Base-by-base conservation (phyloP, 1,140 invertebrate species). In the Brachionus plicatilis region DNA sequence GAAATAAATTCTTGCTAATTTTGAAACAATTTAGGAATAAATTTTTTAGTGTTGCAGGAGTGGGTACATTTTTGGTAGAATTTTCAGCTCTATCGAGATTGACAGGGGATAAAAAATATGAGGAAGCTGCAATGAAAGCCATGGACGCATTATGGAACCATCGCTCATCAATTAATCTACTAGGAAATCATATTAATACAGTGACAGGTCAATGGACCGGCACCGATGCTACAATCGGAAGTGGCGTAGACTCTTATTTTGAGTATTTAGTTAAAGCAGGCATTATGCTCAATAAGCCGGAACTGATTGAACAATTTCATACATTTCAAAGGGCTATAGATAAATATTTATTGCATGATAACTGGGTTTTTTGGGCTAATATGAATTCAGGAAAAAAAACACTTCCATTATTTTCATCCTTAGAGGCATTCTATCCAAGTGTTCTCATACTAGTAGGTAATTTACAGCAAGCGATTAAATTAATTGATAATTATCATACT, bases 351-450 rank as follows among this genome's bases (percentile, higher is more conserved):
- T 93, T 94, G 85, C 93, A 94, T 86, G 95, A 96, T 87, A 96
- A 99, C 88, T 92, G 92, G 90, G 70, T 70, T 75, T 92, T 97
- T 85, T 98, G 96, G 96, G 96, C 95, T 0, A 94, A 95, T 24
- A 98, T 98, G 96, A 92, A 93, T 11, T 95, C 96, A 88, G 98
- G 96, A 0, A 93, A 95, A 87, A 94, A 98, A 2, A 97, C 96
- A 3, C 90, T 98, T 85, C 96, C 97, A 0, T 94, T 99, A 2
- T 99, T 99, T 88, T 97, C 99, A 88, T 98, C 96, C 0, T 90
- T 99, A 9, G 97, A 99, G 91, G 94, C 97, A 0, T 99, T 96
- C 88, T 99, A 96, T 96, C 98, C 98, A 1, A 97, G 97, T 3
- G 91, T 99, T 41, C 91, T 97, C 85, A 96, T 96, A 88, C 86